Evolutionary conservation across 2,797 vertebrate species (phyloP), one percentile per base, ranked within the genome.

Genomic region (Crenichthys baileyi): DNA sequence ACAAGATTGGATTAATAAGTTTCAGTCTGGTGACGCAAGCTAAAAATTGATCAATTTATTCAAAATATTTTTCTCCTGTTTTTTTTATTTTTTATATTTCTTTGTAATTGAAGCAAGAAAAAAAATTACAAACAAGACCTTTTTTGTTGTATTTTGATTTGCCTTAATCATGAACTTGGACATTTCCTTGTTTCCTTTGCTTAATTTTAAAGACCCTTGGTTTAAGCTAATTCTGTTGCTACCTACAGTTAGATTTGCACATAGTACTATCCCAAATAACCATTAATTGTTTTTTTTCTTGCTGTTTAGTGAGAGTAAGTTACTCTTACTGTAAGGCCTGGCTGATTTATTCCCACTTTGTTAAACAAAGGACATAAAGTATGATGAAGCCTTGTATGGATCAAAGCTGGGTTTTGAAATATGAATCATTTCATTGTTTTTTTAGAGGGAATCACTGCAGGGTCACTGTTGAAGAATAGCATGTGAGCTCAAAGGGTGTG

Each of bases 341-440:
- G 63, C n/a, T 63, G 16, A 46, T 46, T 67, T 75, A 46, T 36
- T 50, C 44, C 75, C 50, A 20, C 1, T 18, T 68, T 9, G 76
- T 72, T 74, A 50, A 71, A 72, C 70, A 81, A 68, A 83, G 18
- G 53, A 65, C 50, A 46, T 16, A 16, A 72, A 65, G 11, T 77
- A 36, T 53, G 41, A 82, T 70, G 70, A n/a, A 67, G 76, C 86
- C 87, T 85, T 85, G 78, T 78, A 89, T 73, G 82, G 83, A 79
- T 81, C 68, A 83, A 79, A 82, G 76, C 1, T 0, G 9, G 12
- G 4, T 22, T 68, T 53, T 80, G 71, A 85, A 82, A 89, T 86
- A 87, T 85, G 72, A 91, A 80, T 76, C 73, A 6, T 58, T 78
- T 83, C 55, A 75, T 90, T 87, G 87, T 90, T 88, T 51, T 85